phyloP scores from a whole-genome alignment of 2,888 invertebrate species.

The Zygaena filipendulae region DNA sequence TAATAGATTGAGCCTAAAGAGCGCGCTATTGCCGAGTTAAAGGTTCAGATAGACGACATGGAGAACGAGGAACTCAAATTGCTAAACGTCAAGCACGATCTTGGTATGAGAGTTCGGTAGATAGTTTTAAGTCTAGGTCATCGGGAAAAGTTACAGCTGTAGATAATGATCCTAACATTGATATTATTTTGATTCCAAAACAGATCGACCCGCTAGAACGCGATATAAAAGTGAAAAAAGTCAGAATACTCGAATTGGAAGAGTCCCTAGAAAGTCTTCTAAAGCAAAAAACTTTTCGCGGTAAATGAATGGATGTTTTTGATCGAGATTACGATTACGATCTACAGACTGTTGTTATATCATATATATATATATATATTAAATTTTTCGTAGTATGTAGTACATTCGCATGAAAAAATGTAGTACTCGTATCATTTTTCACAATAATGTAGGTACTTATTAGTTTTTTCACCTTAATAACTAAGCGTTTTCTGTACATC shows the following conservation, averaged over 20 bases:
- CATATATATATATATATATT: too few relatives aligned
- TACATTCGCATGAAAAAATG: too few relatives aligned
- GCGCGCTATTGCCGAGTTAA: conserved; percentile 81
- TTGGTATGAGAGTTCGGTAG: conserved; percentile 35
- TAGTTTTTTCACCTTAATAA: too few relatives aligned
- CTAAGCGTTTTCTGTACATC: too few relatives aligned
- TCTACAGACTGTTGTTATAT: too few relatives aligned
- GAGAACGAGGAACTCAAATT: conserved; percentile 82
- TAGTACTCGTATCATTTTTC: too few relatives aligned
- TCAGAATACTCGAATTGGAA: conserved; percentile 86
- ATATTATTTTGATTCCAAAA: conserved; percentile 19
- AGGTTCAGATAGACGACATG: conserved; percentile 85
- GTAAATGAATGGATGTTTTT: too few relatives aligned
- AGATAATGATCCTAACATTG: conserved; percentile 15
- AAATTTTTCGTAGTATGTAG: too few relatives aligned
- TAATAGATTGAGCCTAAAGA: conserved; percentile 86
- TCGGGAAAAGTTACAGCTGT: conserved; percentile 54
- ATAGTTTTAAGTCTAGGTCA: conserved; percentile 4
- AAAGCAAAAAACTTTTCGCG: conserved; percentile 74
- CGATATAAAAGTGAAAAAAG: conserved; percentile 84
- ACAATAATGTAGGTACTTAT: too few relatives aligned
- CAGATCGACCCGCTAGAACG: conserved; percentile 88
- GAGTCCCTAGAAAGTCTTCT: conserved; percentile 82
- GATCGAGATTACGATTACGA: too few relatives aligned
- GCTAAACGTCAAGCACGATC: conserved; percentile 53